A percentile compares a stretch with the other conserved stretches of the same genome.
Conservation (phyloP, 2,888 invertebrate genomes). For the Diaphora mendica region DNA sequence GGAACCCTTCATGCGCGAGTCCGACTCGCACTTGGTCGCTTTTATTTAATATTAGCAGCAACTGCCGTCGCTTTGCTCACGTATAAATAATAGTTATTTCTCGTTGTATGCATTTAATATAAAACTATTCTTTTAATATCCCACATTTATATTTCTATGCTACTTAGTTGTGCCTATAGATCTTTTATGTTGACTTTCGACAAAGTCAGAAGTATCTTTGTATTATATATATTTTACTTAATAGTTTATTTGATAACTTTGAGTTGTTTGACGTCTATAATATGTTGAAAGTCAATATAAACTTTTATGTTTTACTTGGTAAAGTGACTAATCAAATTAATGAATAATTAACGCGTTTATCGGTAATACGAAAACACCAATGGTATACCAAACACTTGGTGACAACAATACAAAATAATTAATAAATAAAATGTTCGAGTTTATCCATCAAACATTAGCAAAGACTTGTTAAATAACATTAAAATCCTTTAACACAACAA, state of each 20-base stretch:
- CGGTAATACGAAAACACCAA: too few relatives aligned
- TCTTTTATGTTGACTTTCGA: neutral
- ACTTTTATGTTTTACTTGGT: neutral
- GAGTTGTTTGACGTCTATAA: neutral
- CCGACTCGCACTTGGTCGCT: too few relatives aligned
- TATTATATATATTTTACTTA: too few relatives aligned
- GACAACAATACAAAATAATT: neutral
- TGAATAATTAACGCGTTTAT: neutral
- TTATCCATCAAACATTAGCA: neutral
- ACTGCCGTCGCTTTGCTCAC: too few relatives aligned
- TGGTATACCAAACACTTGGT: neutral
- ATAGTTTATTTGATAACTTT: neutral
- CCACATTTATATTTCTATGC: neutral
- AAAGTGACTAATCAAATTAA: neutral
- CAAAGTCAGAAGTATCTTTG: neutral
- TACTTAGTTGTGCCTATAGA: neutral
- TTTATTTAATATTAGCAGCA: too few relatives aligned
- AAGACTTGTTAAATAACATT: neutral
- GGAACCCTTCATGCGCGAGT: too few relatives aligned
- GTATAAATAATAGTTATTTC: too few relatives aligned
- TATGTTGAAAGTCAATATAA: neutral
- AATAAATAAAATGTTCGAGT: too few relatives aligned
- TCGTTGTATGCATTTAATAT: neutral
- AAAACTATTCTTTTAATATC: neutral
- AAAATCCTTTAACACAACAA: neutral